Evolutionary conservation across 1,140 invertebrate species (phyloP).

Genomic region (Caenorhabditis elegans): DNA sequence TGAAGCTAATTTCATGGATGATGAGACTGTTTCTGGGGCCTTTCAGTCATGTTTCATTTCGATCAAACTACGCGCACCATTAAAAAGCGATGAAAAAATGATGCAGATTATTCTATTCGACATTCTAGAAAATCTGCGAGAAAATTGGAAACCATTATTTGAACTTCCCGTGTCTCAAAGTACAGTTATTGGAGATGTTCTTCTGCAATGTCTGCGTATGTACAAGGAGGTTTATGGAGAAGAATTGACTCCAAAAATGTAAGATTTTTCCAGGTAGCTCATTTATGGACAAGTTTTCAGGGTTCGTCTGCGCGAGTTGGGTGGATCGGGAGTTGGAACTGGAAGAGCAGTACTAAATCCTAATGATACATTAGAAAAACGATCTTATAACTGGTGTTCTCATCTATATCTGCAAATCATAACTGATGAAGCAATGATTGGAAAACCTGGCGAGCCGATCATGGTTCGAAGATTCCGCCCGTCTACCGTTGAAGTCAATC

Average conservation of each 20-base stretch:
- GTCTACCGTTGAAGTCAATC: constrained; percentile 62
- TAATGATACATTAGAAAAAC: not conserved
- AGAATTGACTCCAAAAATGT: not conserved
- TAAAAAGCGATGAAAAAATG: constrained; percentile 47
- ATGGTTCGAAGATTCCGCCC: constrained; percentile 66
- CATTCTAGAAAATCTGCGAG: constrained; percentile 38
- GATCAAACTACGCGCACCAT: constrained; percentile 44
- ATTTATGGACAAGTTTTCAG: not conserved
- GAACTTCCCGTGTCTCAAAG: constrained; percentile 37
- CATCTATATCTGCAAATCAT: constrained; percentile 32
- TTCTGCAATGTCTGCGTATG: constrained; percentile 19
- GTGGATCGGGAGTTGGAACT: not conserved
- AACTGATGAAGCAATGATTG: not conserved
- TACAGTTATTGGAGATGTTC: constrained; percentile 21
- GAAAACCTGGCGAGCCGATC: constrained; percentile 45
- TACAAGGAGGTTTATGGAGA: constrained; percentile 26
- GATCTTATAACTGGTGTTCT: not conserved
- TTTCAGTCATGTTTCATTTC: constrained; percentile 36
- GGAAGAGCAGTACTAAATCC: not conserved
- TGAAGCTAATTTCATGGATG: not conserved
- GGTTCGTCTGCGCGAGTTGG: not conserved
- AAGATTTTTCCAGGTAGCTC: not conserved
- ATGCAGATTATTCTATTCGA: constrained; percentile 40
- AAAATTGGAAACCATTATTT: constrained; percentile 47
- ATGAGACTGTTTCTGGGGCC: not conserved